Conservation (phyloP, 1,140 invertebrate species). For the Brachionus paranguensis region DNA sequence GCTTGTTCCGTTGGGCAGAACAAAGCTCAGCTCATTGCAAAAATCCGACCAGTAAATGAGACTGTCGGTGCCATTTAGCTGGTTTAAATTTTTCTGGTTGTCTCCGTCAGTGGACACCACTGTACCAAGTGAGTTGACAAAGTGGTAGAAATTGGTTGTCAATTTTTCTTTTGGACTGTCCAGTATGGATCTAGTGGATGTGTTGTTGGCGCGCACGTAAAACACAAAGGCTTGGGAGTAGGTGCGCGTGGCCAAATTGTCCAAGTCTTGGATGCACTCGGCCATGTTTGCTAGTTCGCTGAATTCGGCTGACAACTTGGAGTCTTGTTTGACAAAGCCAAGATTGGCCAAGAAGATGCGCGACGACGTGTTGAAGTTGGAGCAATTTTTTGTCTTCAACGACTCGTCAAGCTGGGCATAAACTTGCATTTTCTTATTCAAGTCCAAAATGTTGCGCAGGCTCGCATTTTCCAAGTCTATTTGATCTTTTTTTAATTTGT, state of each 20-base stretch:
- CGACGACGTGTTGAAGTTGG: constrained; percentile 78
- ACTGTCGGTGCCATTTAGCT: constrained; percentile 62
- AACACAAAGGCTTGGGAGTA: not conserved
- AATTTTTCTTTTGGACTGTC: not conserved
- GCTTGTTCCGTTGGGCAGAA: constrained; percentile 65
- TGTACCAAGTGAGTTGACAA: not conserved
- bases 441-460: constrained; percentile 42
- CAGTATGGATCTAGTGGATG: not conserved
- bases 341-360: constrained; percentile 87
- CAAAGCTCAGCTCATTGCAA: constrained; percentile 83
- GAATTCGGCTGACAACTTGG: not conserved
- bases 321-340: constrained; percentile 62
- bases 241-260: not conserved
- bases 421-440: not conserved
- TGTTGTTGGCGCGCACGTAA: not conserved
- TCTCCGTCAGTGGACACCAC: not conserved
- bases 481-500: constrained; percentile 53
- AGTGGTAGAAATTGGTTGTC: not conserved
- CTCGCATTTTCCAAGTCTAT: constrained; percentile 46
- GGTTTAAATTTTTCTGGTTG: not conserved
- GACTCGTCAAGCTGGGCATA: not conserved
- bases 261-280: not conserved
- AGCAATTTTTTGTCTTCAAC: not conserved
- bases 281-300: not conserved
- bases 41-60: constrained; percentile 94